Conservation (phyloP, 2,113 vertebrate species). For the Epinephelus moara region DNA sequence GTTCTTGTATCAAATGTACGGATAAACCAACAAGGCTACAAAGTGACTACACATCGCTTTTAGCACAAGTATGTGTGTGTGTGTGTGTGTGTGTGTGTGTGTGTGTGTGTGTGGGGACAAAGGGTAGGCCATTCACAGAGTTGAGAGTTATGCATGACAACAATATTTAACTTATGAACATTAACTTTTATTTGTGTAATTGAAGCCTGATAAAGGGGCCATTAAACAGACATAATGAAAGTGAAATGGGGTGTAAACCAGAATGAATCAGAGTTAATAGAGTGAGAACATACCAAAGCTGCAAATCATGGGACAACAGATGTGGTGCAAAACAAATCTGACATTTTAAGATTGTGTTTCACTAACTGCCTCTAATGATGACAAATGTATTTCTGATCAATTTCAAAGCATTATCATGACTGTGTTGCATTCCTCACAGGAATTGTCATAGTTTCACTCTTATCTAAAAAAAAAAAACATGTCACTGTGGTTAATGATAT, state of each 20-base stretch:
- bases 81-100: too few relatives aligned
- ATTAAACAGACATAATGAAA: conserved; percentile 2
- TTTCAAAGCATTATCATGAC: background rate
- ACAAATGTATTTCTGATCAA: background rate
- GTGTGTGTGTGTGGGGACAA: background rate
- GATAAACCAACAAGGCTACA: background rate
- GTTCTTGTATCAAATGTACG: background rate
- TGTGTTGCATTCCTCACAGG: background rate
- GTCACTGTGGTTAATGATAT: conserved; percentile 32
- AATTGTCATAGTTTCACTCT: background rate
- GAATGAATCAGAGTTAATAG: background rate
- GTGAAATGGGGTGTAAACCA: conserved; percentile 1
- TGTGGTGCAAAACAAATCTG: background rate
- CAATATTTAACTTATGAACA: background rate
- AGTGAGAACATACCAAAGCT: background rate
- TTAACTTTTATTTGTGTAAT: conserved; percentile 9
- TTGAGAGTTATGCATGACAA: conserved; percentile 3
- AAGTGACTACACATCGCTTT: background rate
- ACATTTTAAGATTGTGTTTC: background rate
- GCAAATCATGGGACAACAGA: background rate
- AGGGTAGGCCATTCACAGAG: background rate
- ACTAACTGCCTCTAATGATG: background rate
- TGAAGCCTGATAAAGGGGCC: background rate
- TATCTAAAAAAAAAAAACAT: background rate
- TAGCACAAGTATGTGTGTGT: background rate